phyloP scores from a whole-genome alignment of 2,888 invertebrate species.

The Andrena trimmerana region DNA sequence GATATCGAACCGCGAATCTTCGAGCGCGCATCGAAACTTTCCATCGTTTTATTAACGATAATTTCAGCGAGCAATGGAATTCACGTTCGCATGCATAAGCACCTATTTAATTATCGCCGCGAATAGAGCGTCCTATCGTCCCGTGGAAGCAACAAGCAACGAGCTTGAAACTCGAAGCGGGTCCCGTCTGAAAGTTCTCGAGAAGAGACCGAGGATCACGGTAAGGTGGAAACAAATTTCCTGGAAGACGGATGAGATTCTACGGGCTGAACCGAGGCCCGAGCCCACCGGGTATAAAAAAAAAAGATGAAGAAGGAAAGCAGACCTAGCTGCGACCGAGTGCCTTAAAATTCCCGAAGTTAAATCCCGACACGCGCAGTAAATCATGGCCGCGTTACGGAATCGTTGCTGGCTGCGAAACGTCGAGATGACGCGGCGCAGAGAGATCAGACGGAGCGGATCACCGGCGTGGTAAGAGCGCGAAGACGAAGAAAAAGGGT shows the following conservation, averaged over 20 bases:
- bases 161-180: neutral
- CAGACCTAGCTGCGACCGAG: constrained; percentile 11
- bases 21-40: neutral
- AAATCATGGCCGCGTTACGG: constrained; percentile 79
- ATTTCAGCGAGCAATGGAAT: neutral
- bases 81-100: neutral
- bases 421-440: constrained; percentile 64
- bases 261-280: neutral
- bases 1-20: neutral
- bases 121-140: neutral
- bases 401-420: constrained; percentile 71
- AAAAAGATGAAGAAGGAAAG: constrained; percentile 6
- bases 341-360: constrained; percentile 50
- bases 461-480: constrained; percentile 21
- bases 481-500: constrained; percentile 5
- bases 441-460: constrained; percentile 51
- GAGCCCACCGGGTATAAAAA: constrained; percentile 10
- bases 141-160: neutral
- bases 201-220: neutral
- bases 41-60: neutral
- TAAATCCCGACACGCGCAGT: constrained; percentile 73
- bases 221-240: constrained; percentile 42
- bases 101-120: neutral
- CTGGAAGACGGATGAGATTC: constrained; percentile 28
- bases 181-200: neutral